Evolutionary conservation across 2,888 invertebrate species (phyloP), one percentile per base, ranked within the genome.

Genomic region (Drosophila incognita): DNA sequence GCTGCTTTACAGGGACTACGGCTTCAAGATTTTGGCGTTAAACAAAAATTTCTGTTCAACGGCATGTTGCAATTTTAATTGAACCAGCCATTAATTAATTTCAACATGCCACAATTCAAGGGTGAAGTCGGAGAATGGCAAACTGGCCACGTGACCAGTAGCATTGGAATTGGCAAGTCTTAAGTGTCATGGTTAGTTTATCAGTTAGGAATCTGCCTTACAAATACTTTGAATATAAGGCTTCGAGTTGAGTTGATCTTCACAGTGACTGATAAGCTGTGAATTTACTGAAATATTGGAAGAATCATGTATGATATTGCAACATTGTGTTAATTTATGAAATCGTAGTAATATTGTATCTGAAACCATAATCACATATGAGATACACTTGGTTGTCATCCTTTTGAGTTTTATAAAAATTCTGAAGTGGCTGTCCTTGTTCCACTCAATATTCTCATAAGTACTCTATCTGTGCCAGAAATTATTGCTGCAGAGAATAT

Each of bases 31-130:
- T 73, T 85, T 78, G 77, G 77, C 58, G 59, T 71, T 75, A 64
- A 65, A 54, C 58, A 68, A 79, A 81, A 77, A 76, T 76, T 56
- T 81, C 79, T 91, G 91, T 90, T 91, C 90, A 89, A 90, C 91
- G 81, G 87, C 90, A 91, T 92, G 92, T 92, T 91, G 92, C 92
- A 91, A 92, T 92, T 92, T 92, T 92, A 92, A 92, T 92, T 92
- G 92, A 92, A 92, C 89, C 86, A 91, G 91, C 90, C 91, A 92
- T 92, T 92, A 92, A 92, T 92, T 92, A 92, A 92, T 92, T 92
- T 90, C 82, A 87, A 91, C 86, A 91, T 66, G 65, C 65, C 65
- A 71, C 48, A 60, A 48, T 38, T 60, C 66, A 71, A 76, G 64
- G 77, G 53, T 59, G 35, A 61, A 56, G 33, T 33, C 35, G 4